phyloP scores from a whole-genome alignment of 2,797 vertebrate species.

The Podarcis lilfordi region DNA sequence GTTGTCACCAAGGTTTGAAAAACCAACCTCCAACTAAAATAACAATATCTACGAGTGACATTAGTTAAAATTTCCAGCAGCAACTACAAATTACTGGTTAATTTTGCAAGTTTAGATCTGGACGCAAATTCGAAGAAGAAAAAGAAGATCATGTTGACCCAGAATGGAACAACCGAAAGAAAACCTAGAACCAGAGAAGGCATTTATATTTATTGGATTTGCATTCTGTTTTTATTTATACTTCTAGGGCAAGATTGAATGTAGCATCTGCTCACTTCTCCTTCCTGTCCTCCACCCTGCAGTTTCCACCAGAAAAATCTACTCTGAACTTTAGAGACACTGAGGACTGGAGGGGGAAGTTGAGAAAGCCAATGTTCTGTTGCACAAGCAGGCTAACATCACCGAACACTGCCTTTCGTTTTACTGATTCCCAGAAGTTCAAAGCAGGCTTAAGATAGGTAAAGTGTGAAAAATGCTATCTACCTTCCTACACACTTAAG shows the following conservation, averaged over 20 bases:
- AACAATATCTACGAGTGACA: background rate
- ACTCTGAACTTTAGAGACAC: too few species aligned
- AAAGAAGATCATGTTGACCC: background rate
- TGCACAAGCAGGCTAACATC: too few species aligned
- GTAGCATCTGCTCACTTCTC: too few species aligned
- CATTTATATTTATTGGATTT: too few species aligned
- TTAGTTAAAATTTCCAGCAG: rapidly evolving
- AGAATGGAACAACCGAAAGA: background rate
- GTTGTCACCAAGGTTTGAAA: constrained; percentile 12
- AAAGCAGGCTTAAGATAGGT: background rate
- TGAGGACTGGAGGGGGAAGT: too few species aligned
- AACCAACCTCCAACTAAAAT: background rate
- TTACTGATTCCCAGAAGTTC: too few species aligned
- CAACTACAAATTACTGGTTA: background rate
- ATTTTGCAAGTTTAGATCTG: background rate
- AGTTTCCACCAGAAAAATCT: too few species aligned
- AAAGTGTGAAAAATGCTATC: background rate
- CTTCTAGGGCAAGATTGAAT: too few species aligned
- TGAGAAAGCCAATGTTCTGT: too few species aligned
- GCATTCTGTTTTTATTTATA: background rate
- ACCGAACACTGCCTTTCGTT: background rate
- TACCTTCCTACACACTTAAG: background rate
- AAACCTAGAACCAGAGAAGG: background rate
- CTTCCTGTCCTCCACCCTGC: too few species aligned
- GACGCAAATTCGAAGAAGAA: background rate